Evolutionary conservation across 1,140 invertebrate genomes (phyloP).

Genomic region (Cyclargus thomasi): DNA sequence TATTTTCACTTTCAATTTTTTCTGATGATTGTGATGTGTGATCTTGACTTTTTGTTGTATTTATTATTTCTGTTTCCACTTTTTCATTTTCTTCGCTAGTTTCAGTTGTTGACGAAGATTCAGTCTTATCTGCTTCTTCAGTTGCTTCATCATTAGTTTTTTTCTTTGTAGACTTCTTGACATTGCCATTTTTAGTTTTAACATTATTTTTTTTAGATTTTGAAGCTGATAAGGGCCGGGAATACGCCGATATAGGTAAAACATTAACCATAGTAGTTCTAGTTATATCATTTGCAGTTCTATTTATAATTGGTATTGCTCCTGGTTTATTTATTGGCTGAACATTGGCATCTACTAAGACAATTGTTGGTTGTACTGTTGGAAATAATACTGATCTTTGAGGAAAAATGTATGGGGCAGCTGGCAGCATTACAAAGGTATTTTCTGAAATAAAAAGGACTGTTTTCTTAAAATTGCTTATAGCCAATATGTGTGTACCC

Average conservation of each 20-base stretch:
- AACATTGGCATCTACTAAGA: conserved; percentile 57
- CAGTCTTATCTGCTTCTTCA: neutral
- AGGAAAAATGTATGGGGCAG: conserved; percentile 60
- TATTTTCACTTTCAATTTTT: conserved; percentile 5
- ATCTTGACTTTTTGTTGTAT: conserved; percentile 18
- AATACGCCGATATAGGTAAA: conserved; percentile 81
- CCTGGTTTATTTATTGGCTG: conserved; percentile 50
- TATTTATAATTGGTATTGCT: conserved; percentile 47
- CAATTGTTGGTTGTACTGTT: conserved; percentile 55
- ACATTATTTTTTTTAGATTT: conserved; percentile 62
- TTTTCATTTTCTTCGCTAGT: neutral
- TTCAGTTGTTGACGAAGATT: neutral
- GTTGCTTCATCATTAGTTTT: conserved; percentile 28
- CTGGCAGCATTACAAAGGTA: conserved; percentile 61
- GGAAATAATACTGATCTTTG: conserved; percentile 62
- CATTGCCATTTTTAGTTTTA: conserved; percentile 41
- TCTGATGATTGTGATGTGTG: too few species aligned
- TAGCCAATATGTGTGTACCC: too few species aligned
- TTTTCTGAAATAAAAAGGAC: conserved; percentile 43
- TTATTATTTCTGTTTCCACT: neutral
- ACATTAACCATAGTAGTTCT: conserved; percentile 82
- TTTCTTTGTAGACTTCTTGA: conserved; percentile 30
- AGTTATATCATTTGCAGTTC: conserved; percentile 55
- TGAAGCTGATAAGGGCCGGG: conserved; percentile 56
- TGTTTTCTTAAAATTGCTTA: neutral